Base-by-base conservation (phyloP, 2,888 invertebrate species). In the Hyalella azteca region DNA sequence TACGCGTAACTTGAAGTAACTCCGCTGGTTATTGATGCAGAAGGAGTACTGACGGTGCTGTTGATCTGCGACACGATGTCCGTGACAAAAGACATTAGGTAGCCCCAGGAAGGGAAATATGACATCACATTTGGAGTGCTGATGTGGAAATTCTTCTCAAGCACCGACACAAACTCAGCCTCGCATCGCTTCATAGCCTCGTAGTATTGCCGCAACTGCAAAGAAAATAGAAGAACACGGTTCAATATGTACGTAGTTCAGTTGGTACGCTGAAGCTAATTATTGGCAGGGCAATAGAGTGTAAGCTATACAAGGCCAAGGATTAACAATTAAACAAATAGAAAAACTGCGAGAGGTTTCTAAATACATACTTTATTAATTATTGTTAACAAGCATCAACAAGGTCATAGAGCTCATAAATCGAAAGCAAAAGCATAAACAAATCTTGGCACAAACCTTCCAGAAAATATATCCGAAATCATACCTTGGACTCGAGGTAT, bases 171-270 rank as follows among this genome's bases (percentile, higher is more conserved):
- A 45, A 75, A 75, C 36, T 75, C 75, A 7, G 75, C 45, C 41
- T 75, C 75, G 45, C 75, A 75, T 39, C 75, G 36, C 75, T 75
- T 75, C 75, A 75, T 75, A 26, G 75, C 29, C 19, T 75, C 75
- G 45, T 41, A 75, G 75, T 45, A 75, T n/a, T 75, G 75, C 3
- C 45, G 40, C 36, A 75, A 29, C 75, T 75, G 75, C 1, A 59
- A 59, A n/a, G n/a, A 22, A 3, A 49, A 26, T 11, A 54, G 54
- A 54, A 19, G 54, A n/a, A 9, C 0, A 36, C 0, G 2, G n/a
- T 36, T 66, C 19, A 36, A 59, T 2, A 54, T 54, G n/a, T n/a
- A n/a, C n/a, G n/a, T n/a, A n/a, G n/a, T n/a, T n/a, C n/a, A n/a
- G n/a, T n/a, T n/a, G n/a, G n/a, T n/a, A n/a, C n/a, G n/a, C n/a